A percentile compares a stretch with the other conserved stretches of the same genome.
Conservation (phyloP, 2,797 vertebrate genomes). For the Notolepis coatsorum region DNA sequence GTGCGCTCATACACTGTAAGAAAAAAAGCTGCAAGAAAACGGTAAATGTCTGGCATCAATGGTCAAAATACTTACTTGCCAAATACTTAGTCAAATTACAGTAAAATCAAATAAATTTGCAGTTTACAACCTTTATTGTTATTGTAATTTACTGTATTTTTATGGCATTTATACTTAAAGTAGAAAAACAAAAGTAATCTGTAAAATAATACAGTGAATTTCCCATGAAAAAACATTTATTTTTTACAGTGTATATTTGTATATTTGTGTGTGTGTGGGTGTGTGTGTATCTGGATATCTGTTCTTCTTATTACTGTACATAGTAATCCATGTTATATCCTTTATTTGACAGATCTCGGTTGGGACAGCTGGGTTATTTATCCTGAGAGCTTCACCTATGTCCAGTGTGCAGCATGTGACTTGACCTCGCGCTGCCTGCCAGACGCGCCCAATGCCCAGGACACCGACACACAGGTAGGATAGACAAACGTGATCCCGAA, state of each 20-base stretch:
- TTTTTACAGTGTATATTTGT: neutral
- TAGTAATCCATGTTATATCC: neutral
- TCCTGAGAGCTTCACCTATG: constrained; percentile 72
- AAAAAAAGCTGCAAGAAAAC: too few relatives aligned
- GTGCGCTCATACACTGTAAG: neutral
- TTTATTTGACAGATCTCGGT: constrained; percentile 72
- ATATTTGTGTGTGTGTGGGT: neutral
- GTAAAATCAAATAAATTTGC: too few relatives aligned
- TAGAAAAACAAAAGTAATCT: too few relatives aligned
- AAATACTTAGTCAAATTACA: too few relatives aligned
- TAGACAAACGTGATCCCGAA: too few relatives aligned
- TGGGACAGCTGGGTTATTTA: constrained; percentile 83
- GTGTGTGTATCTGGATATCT: neutral
- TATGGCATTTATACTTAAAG: too few relatives aligned
- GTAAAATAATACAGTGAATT: too few relatives aligned
- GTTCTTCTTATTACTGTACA: neutral
- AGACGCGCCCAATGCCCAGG: constrained; percentile 9
- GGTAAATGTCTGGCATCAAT: too few relatives aligned
- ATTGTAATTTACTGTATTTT: too few relatives aligned
- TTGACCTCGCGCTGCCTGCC: constrained; percentile 40
- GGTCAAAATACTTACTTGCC: too few relatives aligned
- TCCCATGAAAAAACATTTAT: too few relatives aligned
- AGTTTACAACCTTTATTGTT: too few relatives aligned
- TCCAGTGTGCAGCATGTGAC: constrained; percentile 68
- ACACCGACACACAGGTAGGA: constrained; percentile 59